Conservation (phyloP, 2,888 invertebrate genomes). For the Toxonevra muliebris region DNA sequence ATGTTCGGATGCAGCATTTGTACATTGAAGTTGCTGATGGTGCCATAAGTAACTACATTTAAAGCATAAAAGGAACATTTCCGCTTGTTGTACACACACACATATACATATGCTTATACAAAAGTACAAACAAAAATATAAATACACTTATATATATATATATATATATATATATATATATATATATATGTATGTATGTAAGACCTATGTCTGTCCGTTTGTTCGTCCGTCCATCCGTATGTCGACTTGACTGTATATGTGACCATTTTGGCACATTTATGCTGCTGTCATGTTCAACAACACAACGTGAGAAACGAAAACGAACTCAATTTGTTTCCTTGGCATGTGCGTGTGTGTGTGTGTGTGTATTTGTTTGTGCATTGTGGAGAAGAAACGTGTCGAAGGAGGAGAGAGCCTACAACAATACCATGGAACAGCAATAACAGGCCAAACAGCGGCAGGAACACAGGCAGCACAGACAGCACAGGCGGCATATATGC, state of each 20-base stretch:
- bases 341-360: conserved; percentile 39
- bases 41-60: conserved; percentile 24
- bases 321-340: conserved; percentile 58
- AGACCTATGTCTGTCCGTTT: not conserved
- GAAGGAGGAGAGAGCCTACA: not conserved
- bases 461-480: not conserved
- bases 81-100: conserved; percentile 19
- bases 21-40: conserved; percentile 3
- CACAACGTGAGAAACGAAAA: conserved; percentile 57
- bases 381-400: not conserved
- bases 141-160: not conserved
- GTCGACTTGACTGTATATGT: not conserved
- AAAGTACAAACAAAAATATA: not conserved
- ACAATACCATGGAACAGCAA: not conserved
- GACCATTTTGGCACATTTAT: conserved; percentile 14
- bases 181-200: not conserved
- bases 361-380: too few relatives aligned
- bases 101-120: conserved; percentile 4
- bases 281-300: conserved; percentile 22
- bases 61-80: conserved; percentile 28
- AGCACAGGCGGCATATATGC: not conserved
- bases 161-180: not conserved
- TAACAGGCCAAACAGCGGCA: not conserved
- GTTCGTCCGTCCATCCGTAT: not conserved
- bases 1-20: conserved; percentile 35